A percentile compares a stretch with the other conserved stretches of the same genome.
Conservation (phyloP, 2,113 vertebrate species). For the Seriola dumerili region DNA sequence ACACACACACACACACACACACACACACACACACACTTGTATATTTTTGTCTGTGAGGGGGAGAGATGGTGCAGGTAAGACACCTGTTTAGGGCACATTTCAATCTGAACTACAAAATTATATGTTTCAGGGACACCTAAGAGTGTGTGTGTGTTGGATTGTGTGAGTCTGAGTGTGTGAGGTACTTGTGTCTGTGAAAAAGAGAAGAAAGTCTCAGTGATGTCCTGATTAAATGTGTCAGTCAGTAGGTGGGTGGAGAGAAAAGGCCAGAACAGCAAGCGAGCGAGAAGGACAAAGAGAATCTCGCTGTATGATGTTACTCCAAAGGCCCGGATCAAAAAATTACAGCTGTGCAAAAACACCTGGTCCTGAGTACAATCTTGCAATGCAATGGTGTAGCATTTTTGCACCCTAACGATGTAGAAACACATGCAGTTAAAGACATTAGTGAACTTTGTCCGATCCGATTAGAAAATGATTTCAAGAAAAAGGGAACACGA, state of each 20-base stretch:
- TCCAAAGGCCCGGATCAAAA: slow-evolving; percentile 31
- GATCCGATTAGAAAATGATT: neutral
- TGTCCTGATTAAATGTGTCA: slow-evolving; percentile 72
- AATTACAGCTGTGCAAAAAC: slow-evolving; percentile 32
- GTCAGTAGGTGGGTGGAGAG: slow-evolving; percentile 52
- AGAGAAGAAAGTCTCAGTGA: slow-evolving; percentile 41
- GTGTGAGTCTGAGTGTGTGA: slow-evolving; percentile 10
- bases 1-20: neutral
- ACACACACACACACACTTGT: neutral
- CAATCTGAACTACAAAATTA: slow-evolving; percentile 68
- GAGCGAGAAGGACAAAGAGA: slow-evolving; percentile 17
- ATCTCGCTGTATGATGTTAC: slow-evolving; percentile 17
- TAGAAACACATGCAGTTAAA: neutral
- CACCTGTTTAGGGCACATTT: slow-evolving; percentile 66
- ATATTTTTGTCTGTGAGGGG: slow-evolving; percentile 42
- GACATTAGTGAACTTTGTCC: neutral
- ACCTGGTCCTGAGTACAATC: neutral
- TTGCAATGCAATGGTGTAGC: neutral
- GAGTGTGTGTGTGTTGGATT: slow-evolving; percentile 15
- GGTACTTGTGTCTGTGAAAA: neutral
- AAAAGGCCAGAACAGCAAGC: neutral
- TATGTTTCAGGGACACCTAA: slow-evolving; percentile 34
- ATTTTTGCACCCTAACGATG: neutral
- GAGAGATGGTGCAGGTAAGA: slow-evolving; percentile 27
- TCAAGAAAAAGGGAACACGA: neutral